A percentile compares a stretch with the other conserved stretches of the same genome.
phyloP scores from a whole-genome alignment of 2,113 vertebrate species.

The Dicaeum eximium region DNA sequence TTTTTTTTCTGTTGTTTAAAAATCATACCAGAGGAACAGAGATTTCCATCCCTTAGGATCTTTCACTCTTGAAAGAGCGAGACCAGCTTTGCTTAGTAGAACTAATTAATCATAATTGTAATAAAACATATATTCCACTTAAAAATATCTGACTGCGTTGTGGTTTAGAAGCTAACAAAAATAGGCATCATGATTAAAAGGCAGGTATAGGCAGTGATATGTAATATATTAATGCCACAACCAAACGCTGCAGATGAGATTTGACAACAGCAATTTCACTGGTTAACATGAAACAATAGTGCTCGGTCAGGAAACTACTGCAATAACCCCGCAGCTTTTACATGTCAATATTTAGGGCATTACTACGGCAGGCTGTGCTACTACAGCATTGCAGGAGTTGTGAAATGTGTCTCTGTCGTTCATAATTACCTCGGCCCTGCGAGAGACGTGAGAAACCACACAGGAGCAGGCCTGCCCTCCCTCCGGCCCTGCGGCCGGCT shows the following conservation, averaged over 20 bases:
- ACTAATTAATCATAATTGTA: not conserved
- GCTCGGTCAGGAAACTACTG: not conserved
- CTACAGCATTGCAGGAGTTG: slow-evolving; percentile 4
- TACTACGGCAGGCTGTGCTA: not conserved
- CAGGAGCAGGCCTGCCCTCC: rapidly evolving
- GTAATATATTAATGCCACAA: not conserved
- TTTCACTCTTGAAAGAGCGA: not conserved
- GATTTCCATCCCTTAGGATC: not conserved
- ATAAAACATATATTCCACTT: not conserved
- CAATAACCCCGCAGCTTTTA: slow-evolving; percentile 11
- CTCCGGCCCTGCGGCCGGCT: rapidly evolving
- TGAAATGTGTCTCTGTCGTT: not conserved
- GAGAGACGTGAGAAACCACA: rapidly evolving
- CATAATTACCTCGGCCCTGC: not conserved
- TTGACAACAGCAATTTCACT: not conserved
- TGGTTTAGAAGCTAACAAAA: not conserved
- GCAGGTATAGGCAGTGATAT: rapidly evolving
- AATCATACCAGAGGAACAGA: not conserved
- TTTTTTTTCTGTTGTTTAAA: not conserved
- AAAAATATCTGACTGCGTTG: not conserved
- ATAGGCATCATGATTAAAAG: not conserved
- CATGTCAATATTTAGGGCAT: not conserved
- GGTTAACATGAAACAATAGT: not conserved
- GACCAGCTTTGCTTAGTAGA: not conserved
- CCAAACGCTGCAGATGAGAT: not conserved